Evolutionary conservation across 1,140 invertebrate genomes (phyloP), one percentile per base, ranked within the genome.

Genomic region (Aplysia californica): DNA sequence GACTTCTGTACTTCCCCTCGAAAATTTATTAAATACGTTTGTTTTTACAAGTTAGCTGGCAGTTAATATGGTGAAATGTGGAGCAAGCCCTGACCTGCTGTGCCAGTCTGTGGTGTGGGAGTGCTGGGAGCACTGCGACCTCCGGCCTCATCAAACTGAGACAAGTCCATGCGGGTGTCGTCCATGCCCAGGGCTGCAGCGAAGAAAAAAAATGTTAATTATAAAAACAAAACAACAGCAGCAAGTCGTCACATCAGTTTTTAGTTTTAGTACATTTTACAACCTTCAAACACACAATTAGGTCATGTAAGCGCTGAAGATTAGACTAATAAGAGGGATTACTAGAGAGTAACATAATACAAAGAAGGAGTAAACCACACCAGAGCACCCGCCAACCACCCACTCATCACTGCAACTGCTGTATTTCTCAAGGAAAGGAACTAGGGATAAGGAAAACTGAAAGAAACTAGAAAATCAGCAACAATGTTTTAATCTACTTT

Each of bases 81-180:
- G 10, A 29, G 10, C 44, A 18, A 61, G 29, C 26, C 26, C 26
- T 65, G 61, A 66, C 58, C 68, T 58, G 76, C 44, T 5, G 39
- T 71, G 18, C 35, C 18, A 31, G 76, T 66, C 74, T 72, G 74
- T 21, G 78, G 65, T 31, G 68, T 90, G 20, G 95, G 94, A 1
- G 93, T 94, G 18, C 92, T 93, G 0, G 94, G 94, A 18, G 94
- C 93, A 87, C 93, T 94, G 59, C 93, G 65, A 21, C 73, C 68
- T 29, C 80, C 50, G 15, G 68, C 58, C 66, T 94, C 93, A 82
- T 94, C 94, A 81, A 94, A 90, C 76, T 93, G 92, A 20, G 91
- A 91, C 23, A 95, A 87, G 87, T 95, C 95, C 87, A 95, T 93
- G 81, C 94, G 91, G 0, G 94, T 95, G 84, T 95, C 94, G 84